Base-by-base conservation (phyloP, 1,140 invertebrate genomes). In the Ylistrum balloti region DNA sequence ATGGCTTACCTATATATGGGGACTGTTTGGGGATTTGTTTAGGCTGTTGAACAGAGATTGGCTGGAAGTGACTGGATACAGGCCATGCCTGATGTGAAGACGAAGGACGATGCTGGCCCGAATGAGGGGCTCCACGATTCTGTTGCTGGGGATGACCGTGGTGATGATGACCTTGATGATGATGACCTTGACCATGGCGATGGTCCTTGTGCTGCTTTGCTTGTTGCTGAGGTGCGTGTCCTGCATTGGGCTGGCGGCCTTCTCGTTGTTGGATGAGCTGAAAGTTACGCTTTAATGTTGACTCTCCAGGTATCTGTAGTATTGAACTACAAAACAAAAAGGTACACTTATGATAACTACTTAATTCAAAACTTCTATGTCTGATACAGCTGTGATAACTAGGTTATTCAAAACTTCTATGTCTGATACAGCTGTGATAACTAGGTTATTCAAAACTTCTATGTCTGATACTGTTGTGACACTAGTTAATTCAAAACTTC, bases 261-360 rank as follows among this genome's bases (percentile, higher is more conserved):
- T 93, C 96, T 48, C 94, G 93, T 91, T 97, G 97, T 96, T 99
- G 99, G 91, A 99, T 99, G 96, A 99, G 98, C 96, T 99, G 98
- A 97, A 99, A 99, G 96, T 96, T 96, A 38, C 95, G 90, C 56
- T 95, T 95, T 35, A 96, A 92, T 34, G 96, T 96, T 10, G 95
- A 96, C 86, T 96, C 96, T 9, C 96, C 95, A 32, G 95, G 96
- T 38, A 96, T 96, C 93, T 96, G 96, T 90, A 96, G 93, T 85
- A 96, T 96, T 33, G 96, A 96, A 93, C 95, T 96, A 93, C 35
- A 48, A 90, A 91, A 87, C 86, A 85, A 91, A 15, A 41, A n/a
- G n/a, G n/a, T n/a, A n/a, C n/a, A n/a, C n/a, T n/a, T n/a, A n/a
- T n/a, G n/a, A n/a, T n/a, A n/a, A n/a, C n/a, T n/a, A n/a, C n/a